Base-by-base conservation (phyloP, 2,113 vertebrate species). In the Polyodon spathula region DNA sequence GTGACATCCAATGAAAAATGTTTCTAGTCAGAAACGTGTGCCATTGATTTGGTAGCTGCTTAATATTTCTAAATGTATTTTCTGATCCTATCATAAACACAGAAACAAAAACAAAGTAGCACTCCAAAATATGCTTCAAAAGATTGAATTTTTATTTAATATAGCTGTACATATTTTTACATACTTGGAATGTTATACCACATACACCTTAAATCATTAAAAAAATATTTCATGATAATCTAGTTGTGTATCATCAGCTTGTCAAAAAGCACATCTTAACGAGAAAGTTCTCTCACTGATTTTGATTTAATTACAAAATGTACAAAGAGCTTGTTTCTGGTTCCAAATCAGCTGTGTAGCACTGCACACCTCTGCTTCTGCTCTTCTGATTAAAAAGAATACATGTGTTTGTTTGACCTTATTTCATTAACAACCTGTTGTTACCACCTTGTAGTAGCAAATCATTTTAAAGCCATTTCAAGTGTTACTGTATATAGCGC, bases 181-280 rank as follows among this genome's bases (percentile, higher is more conserved):
- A 85, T 39, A 72, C 75, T 80, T 75, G 79, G 79, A 84, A 83
- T 83, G 78, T 81, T 83, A 79, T 71, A 71, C 62, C 66, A 78
- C 78, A 59, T 68, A 81, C 63, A 81, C 63, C 62, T 69, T 70
- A 77, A 76, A 77, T 69, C 76, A 72, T 75, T 82, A 74, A 71
- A 73, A 81, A 73, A 76, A 74, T 73, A 77, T 66, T 66, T 72
- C 69, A 63, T 76, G 58, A 60, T 70, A 27, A 53, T 37, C 65
- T 63, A 67, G 81, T 61, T 69, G 65, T 58, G 37, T 60, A 68
- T 60, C 72, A 69, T 56, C 65, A 78, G 62, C 69, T 54, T 65
- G 72, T 57, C 37, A 60, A 58, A 62, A 69, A 55, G 59, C 72
- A 76, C 69, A 72, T 66, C 27, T 57, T 55, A 68, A 68, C 15